Base-by-base conservation (phyloP, 2,113 vertebrate genomes). In the Deroptyus accipitrinus region DNA sequence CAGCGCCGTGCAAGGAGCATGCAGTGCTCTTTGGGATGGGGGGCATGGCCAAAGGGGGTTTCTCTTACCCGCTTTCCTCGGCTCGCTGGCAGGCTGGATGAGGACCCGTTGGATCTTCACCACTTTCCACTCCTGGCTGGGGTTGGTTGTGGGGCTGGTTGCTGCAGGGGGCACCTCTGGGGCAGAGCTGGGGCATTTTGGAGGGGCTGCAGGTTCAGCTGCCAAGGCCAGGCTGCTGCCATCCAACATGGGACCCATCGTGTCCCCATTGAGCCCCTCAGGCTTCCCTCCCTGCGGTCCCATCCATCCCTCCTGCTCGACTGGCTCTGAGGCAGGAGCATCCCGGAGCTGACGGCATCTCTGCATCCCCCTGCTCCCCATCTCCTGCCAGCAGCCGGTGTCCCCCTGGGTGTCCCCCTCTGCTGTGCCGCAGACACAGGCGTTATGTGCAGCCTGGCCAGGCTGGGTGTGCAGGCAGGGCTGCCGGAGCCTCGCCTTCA, bases 31-130 rank as follows among this genome's bases (percentile, higher is more conserved):
- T 44, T 2, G 4, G 27, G 27, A 3, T 30, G 25, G 3, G 5
- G 33, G 11, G 11, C 6, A 10, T 44, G 61, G 33, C 35, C 33
- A 67, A 84, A 69, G 49, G 22, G 33, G 27, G 1, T 22, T 83
- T 70, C 49, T 80, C 98, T 96, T 98, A 98, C 98, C 96, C 37
- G 73, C 52, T 95, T 97, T 98, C 97, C 92, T 96, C 1, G 66
- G 78, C 83, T 96, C 83, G 1, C 74, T 9, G 20, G 57, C 6
- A 1, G 94, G 89, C 41, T 77, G 70, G 54, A 97, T 90, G 79
- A 95, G 80, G 39, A 97, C 97, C 31, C 70, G 79, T 20, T 57
- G 86, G 48, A 97, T 94, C 94, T 97, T 98, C 83, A 86, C 94
- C 44, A 93, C 46, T n/a, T 97, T 96, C 97, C 97, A 97, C 44